phyloP scores from a whole-genome alignment of 1,140 invertebrate species.

The Leptoteleia sp. region DNA sequence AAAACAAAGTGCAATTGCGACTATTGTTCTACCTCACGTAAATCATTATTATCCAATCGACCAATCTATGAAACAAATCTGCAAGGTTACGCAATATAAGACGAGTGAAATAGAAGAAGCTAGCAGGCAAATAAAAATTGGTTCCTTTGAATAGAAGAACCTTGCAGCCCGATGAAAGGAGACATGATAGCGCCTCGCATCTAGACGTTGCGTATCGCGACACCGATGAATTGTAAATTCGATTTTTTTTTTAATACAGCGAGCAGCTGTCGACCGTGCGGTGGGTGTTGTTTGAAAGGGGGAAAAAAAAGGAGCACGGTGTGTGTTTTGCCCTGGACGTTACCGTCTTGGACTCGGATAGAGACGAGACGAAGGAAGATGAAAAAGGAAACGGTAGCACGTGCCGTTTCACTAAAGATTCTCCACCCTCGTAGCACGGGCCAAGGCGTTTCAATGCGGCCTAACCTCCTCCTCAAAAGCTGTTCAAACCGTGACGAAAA shows the following conservation, averaged over 20 bases:
- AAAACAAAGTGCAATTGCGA: too few relatives aligned
- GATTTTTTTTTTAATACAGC: constrained; percentile 51
- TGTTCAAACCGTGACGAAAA: constrained; percentile 74
- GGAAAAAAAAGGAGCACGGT: constrained; percentile 63
- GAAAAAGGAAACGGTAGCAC: constrained; percentile 72
- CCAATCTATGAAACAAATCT: constrained; percentile 22
- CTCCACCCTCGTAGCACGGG: constrained; percentile 75
- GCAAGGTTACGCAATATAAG: constrained; percentile 7
- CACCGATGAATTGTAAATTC: constrained; percentile 74
- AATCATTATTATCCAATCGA: constrained; percentile 11
- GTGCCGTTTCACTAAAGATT: constrained; percentile 73
- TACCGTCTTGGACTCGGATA: constrained; percentile 57
- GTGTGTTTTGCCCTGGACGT: constrained; percentile 53
- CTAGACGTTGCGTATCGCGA: constrained; percentile 52
- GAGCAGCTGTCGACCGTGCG: constrained; percentile 70
- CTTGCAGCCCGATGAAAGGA: constrained; percentile 5
- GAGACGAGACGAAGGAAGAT: constrained; percentile 26
- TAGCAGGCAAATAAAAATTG: too few relatives aligned
- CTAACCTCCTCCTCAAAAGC: constrained; percentile 70
- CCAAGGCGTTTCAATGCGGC: constrained; percentile 72
- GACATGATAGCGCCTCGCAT: constrained; percentile 20
- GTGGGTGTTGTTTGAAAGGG: constrained; percentile 44
- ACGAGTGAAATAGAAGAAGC: neutral
- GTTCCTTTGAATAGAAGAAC: too few relatives aligned
- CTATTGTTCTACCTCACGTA: constrained; percentile 3